phyloP scores from a whole-genome alignment of 2,888 invertebrate species.

The Watsonalla binaria region DNA sequence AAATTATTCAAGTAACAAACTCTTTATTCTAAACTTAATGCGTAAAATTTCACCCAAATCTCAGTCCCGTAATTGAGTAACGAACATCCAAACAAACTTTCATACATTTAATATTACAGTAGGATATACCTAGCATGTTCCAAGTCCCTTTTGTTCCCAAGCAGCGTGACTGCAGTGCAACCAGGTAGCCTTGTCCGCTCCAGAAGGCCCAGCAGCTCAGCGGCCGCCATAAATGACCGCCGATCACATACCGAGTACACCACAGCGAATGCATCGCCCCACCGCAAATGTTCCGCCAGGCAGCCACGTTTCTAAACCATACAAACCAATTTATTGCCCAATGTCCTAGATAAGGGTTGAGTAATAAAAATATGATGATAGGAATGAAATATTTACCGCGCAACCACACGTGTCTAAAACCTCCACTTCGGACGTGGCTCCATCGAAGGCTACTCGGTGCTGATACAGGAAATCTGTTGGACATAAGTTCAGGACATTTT shows the following conservation, averaged over 20 bases:
- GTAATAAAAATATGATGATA: conserved; percentile 2
- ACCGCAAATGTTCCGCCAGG: conserved; percentile 86
- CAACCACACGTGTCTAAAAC: conserved; percentile 88
- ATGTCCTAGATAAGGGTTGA: background rate
- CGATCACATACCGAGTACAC: conserved; percentile 89
- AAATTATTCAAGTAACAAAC: too few relatives aligned
- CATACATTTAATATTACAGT: background rate
- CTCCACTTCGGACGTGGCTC: conserved; percentile 86
- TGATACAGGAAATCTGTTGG: conserved; percentile 85
- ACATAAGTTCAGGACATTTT: background rate
- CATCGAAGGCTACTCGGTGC: conserved; percentile 87
- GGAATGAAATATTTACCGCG: conserved; percentile 79
- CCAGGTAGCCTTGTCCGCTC: conserved; percentile 85
- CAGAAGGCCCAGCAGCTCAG: conserved; percentile 83
- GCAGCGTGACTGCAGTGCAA: conserved; percentile 86
- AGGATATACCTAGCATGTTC: conserved; percentile 84
- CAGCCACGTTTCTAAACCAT: conserved; percentile 83
- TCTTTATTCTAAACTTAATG: too few relatives aligned
- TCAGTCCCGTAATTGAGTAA: too few relatives aligned
- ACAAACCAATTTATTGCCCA: conserved; percentile 1
- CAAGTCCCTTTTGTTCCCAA: conserved; percentile 90
- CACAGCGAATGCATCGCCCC: conserved; percentile 90
- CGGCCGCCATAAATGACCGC: conserved; percentile 86
- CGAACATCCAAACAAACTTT: too few relatives aligned
- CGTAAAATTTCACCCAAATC: too few relatives aligned